phyloP scores from a whole-genome alignment of 1,140 invertebrate genomes.

The Stenopsyche tienmushanensis region DNA sequence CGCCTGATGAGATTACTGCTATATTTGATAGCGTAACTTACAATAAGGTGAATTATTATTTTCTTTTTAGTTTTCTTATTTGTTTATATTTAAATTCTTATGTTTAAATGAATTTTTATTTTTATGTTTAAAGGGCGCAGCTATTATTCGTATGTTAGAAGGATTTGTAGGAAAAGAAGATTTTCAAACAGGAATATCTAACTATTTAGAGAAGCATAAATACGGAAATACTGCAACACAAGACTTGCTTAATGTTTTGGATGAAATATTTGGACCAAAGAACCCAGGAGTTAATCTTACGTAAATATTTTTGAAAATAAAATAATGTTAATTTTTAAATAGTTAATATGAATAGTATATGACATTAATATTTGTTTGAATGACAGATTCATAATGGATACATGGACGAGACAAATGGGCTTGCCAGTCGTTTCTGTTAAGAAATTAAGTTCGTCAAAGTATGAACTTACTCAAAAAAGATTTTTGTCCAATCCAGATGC shows the following conservation, averaged over 20 bases:
- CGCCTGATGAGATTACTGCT: slow-evolving; percentile 87
- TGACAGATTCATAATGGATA: slow-evolving; percentile 77
- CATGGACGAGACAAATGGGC: slow-evolving; percentile 92
- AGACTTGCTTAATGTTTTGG: slow-evolving; percentile 73
- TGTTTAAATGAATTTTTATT: not conserved
- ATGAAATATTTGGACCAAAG: slow-evolving; percentile 48
- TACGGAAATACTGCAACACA: slow-evolving; percentile 79
- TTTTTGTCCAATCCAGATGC: slow-evolving; percentile 70
- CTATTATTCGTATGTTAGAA: slow-evolving; percentile 88
- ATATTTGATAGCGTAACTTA: slow-evolving; percentile 94
- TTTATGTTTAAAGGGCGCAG: slow-evolving; percentile 69
- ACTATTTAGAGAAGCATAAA: slow-evolving; percentile 70
- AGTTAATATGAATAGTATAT: slow-evolving; percentile 32
- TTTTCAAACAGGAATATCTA: slow-evolving; percentile 72
- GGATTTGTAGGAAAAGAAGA: slow-evolving; percentile 73
- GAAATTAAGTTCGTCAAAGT: slow-evolving; percentile 50
- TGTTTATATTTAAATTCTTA: not conserved
- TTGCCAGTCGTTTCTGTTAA: slow-evolving; percentile 76
- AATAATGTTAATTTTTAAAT: not conserved
- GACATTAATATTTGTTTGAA: too few relatives aligned
- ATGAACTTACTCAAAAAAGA: slow-evolving; percentile 68
- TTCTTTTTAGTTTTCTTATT: slow-evolving; percentile 17
- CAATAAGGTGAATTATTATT: slow-evolving; percentile 68
- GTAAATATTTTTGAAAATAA: too few relatives aligned
- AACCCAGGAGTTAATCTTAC: too few relatives aligned